Conservation (phyloP, 2,113 vertebrate species). For the Xiphophorus hellerii region DNA sequence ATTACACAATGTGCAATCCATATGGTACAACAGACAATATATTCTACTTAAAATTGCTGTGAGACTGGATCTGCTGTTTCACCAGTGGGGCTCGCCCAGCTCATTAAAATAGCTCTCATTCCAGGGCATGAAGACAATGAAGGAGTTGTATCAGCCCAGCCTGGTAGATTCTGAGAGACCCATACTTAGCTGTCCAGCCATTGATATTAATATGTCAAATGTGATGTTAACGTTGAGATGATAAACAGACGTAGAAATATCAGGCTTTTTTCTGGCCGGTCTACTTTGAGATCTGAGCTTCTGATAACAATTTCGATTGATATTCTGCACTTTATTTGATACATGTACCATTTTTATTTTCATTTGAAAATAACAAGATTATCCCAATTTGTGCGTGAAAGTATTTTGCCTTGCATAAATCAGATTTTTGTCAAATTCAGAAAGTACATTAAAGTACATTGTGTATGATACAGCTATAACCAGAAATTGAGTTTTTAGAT, state of each 20-base stretch:
- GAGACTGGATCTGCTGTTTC: conserved; percentile 39
- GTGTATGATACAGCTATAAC: no score
- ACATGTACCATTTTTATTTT: neutral
- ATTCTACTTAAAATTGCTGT: conserved; percentile 46
- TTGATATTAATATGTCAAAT: neutral
- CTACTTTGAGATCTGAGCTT: neutral
- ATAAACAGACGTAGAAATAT: neutral
- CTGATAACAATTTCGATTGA: neutral
- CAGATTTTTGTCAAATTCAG: no score
- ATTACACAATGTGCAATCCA: conserved; percentile 49
- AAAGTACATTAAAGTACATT: no score
- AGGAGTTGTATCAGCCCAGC: conserved; percentile 26
- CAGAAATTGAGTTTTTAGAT: no score
- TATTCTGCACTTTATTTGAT: neutral
- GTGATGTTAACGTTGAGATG: neutral
- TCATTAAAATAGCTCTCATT: conserved; percentile 46
- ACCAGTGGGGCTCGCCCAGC: conserved; percentile 23
- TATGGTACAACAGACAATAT: conserved; percentile 46
- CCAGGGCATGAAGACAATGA: conserved; percentile 43
- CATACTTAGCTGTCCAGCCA: neutral
- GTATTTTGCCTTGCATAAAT: no score
- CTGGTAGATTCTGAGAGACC: conserved; percentile 4
- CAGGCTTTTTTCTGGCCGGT: neutral
- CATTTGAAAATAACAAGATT: neutral
- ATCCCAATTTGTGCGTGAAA: no score